Conservation (phyloP, 2,888 invertebrate species). For the Apamea anceps region DNA sequence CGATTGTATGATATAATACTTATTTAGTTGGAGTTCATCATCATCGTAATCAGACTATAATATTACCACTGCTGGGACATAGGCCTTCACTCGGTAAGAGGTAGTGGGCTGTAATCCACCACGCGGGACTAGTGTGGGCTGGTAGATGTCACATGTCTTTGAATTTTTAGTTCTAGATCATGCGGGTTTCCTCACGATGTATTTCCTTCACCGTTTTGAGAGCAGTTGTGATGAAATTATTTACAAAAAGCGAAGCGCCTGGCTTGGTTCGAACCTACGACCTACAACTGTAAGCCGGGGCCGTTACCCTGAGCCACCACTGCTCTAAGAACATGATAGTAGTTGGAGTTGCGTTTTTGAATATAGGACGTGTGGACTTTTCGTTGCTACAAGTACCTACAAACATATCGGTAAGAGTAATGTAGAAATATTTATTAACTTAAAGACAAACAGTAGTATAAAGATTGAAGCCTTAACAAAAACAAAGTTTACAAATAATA, state of each 20-base stretch:
- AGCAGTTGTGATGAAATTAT: not conserved
- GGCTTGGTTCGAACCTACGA: not conserved
- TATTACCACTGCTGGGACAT: not conserved
- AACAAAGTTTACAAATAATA: not conserved
- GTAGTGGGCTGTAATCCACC: too few species aligned
- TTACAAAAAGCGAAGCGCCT: not conserved
- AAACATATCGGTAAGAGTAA: too few species aligned
- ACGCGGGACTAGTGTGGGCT: too few species aligned
- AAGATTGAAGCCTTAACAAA: not conserved
- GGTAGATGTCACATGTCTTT: too few species aligned
- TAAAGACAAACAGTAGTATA: not conserved
- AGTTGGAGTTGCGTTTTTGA: too few species aligned
- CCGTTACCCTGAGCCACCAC: not conserved
- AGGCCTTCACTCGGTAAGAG: not conserved
- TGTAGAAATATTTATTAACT: not conserved
- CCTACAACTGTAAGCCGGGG: not conserved
- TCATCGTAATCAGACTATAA: not conserved
- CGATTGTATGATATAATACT: not conserved
- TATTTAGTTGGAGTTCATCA: not conserved
- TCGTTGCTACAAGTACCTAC: too few species aligned
- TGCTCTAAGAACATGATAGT: too few species aligned
- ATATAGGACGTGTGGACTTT: too few species aligned
- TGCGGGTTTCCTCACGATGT: not conserved
- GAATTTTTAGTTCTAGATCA: too few species aligned
- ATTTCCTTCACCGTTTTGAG: not conserved